Percentiles rank a stretch among this genome's conserved stretches.
Conservation (phyloP, 2,888 invertebrate genomes). For the Pardosa pseudoannulata region DNA sequence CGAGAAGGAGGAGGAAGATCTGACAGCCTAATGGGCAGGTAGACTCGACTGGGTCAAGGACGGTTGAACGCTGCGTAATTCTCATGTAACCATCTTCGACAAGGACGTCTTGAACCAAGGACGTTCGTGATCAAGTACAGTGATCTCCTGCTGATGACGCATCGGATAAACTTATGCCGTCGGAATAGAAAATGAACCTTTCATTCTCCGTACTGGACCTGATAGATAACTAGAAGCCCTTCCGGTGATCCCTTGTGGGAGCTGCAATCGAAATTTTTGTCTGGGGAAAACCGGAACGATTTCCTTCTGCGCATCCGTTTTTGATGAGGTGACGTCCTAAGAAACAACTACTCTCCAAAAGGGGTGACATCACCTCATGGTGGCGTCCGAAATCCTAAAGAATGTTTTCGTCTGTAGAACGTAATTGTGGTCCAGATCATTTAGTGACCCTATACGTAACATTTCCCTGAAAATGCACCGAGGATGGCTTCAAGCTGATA, state of each 20-base stretch:
- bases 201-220: constrained; percentile 2
- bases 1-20: constrained; percentile 51
- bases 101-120: constrained; percentile 62
- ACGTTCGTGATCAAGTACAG: constrained; percentile 66
- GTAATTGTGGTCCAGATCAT: constrained; percentile 9
- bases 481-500: no score
- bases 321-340: constrained; percentile 2
- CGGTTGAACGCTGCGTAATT: constrained; percentile 66
- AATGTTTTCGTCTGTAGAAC: background rate
- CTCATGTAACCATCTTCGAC: constrained; percentile 63
- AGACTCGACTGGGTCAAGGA: constrained; percentile 64
- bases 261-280: constrained; percentile 21
- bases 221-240: constrained; percentile 6
- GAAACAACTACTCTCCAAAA: background rate
- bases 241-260: constrained; percentile 25
- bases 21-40: constrained; percentile 62
- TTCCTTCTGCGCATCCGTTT: constrained; percentile 14
- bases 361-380: constrained; percentile 10
- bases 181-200: constrained; percentile 19
- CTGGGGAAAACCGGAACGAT: constrained; percentile 32
- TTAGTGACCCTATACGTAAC: background rate
- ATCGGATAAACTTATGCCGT: constrained; percentile 37
- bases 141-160: constrained; percentile 64
- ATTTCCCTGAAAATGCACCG: background rate
- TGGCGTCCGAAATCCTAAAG: background rate